Percentiles rank a stretch among this genome's conserved stretches.
Conservation (phyloP, 2,113 vertebrate genomes). For the Nyctibius bracteatus region DNA sequence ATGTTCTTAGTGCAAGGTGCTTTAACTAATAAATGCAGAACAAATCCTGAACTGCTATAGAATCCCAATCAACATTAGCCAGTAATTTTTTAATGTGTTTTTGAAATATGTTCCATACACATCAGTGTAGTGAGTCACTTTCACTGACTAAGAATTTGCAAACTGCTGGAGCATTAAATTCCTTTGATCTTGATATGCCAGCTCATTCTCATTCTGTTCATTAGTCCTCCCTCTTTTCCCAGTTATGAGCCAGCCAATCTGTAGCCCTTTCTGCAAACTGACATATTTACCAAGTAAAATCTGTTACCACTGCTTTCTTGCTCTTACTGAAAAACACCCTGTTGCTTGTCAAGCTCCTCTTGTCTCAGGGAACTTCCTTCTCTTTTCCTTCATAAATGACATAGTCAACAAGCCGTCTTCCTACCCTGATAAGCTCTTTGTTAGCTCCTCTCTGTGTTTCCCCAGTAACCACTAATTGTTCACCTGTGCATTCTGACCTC, state of each 20-base stretch:
- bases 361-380: background rate
- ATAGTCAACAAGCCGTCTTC: background rate
- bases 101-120: background rate
- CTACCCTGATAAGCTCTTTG: background rate
- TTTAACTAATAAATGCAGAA: background rate
- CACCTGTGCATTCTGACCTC: background rate
- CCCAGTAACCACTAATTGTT: background rate
- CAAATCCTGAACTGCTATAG: background rate
- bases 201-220: slow-evolving; percentile 5
- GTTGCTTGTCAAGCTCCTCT: background rate
- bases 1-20: background rate
- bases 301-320: background rate
- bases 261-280: slow-evolving; percentile 10
- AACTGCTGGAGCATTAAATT: slow-evolving; percentile 15
- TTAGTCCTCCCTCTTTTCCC: slow-evolving; percentile 20
- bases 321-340: slow-evolving; percentile 3
- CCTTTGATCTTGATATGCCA: slow-evolving; percentile 31
- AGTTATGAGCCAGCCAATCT: slow-evolving; percentile 53
- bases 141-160: slow-evolving; percentile 20
- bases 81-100: background rate
- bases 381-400: background rate
- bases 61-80: background rate
- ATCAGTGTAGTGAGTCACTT: slow-evolving; percentile 12
- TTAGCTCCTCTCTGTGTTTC: background rate
- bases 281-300: slow-evolving; percentile 51